Base-by-base conservation (phyloP, 2,888 invertebrate species). In the Operophtera brumata region DNA sequence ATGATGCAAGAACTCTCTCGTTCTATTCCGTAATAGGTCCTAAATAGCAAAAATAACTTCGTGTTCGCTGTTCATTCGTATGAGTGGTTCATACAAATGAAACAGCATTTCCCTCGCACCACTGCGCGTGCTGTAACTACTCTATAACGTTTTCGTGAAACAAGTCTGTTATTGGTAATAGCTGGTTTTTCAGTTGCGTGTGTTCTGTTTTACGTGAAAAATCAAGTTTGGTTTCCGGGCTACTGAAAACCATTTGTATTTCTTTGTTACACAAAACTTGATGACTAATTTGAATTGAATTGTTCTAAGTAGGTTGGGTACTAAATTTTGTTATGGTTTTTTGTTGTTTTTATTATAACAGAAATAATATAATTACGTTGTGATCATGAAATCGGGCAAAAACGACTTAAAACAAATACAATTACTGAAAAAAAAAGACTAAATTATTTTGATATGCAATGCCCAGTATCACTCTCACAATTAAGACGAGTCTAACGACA, bases 41-140 rank as follows among this genome's bases (percentile, higher is more conserved):
- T 34, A 40, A 35, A 26, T 8, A 44, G 35, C 25, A 42, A 43
- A n/a, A 50, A 32, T 5, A 25, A 34, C 35, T 37, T 46, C 50
- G 39, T 55, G 64, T 44, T 48, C 49, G 28, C 37, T n/a, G n/a
- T n/a, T n/a, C n/a, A n/a, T n/a, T n/a, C n/a, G n/a, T n/a, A n/a
- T n/a, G n/a, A n/a, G n/a, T n/a, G n/a, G n/a, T n/a, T 56, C 57
- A 62, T 66, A 50, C 52, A 57, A 54, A 30, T 26, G 37, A 35
- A 34, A 54, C 63, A 36, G 50, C 59, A 61, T 64, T 49, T 32
- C 63, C 47, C 41, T 46, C 67, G 75, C 71, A 59, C 63, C 70
- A 63, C 50, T 69, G 71, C 53, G 26, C 64, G 47, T 72, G 59
- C 61, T 54, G 69, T 73, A 76, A 76, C 65, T 56, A 39, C 55